phyloP scores from a whole-genome alignment of 2,888 invertebrate species.

The Lypha dubia region DNA sequence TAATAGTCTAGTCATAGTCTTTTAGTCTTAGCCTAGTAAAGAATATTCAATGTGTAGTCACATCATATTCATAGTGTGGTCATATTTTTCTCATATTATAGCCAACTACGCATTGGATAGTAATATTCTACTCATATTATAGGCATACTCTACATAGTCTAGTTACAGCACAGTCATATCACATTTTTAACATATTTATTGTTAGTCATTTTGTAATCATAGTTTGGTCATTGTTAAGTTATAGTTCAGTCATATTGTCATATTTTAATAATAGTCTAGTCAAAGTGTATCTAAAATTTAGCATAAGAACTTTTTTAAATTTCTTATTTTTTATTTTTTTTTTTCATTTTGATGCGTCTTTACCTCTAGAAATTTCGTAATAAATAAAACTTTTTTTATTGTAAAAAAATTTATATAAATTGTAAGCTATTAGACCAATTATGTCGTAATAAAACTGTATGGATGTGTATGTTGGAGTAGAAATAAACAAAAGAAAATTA shows the following conservation, averaged over 20 bases:
- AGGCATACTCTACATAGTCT: no score
- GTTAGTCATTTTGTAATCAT: no score
- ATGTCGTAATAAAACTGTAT: conserved; percentile 21
- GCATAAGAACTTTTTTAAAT: no score
- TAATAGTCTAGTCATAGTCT: not conserved
- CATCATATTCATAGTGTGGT: no score
- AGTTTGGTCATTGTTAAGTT: no score
- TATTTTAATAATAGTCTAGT: not conserved
- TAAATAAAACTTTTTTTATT: not conserved
- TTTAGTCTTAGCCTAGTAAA: not conserved
- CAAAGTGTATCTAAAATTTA: not conserved
- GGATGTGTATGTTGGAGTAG: conserved; percentile 9
- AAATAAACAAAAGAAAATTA: not conserved
- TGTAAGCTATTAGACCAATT: conserved; percentile 45
- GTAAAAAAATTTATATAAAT: conserved; percentile 12
- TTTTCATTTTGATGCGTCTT: not conserved
- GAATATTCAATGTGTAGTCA: no score
- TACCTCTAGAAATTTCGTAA: not conserved
- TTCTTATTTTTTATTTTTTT: no score
- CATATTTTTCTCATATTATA: no score
- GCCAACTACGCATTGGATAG: no score
- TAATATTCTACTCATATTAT: no score
- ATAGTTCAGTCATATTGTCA: no score
- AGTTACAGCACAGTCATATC: not conserved
- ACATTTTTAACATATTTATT: no score